Evolutionary conservation across 2,113 vertebrate species (phyloP), one percentile per base, ranked within the genome.

Genomic region (Synchiropus splendidus): DNA sequence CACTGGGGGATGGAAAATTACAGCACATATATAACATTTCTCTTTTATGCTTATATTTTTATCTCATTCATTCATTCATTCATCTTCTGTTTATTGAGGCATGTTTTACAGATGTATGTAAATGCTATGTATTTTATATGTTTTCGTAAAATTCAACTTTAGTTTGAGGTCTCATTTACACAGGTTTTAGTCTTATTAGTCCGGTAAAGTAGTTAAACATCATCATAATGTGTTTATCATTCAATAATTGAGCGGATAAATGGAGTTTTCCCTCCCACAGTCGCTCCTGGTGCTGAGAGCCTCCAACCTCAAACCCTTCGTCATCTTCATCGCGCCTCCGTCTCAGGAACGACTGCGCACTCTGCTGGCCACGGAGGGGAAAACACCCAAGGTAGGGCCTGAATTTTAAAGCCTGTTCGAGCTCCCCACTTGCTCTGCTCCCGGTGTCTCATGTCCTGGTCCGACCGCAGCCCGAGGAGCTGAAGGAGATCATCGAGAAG

Each of bases 241-340:
- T 31, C 32, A 8, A 5, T 27, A 27, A 27, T 5, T 27, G 21
- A 27, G 21, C 8, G 21, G 21, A 27, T 27, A 27, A 2, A 40
- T 45, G 1, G 12, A 5, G 12, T 51, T 45, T n/a, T 51, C 51
- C 31, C 21, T 50, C 18, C 30, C 5, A 68, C 59, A 98, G 94
- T 94, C 92, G 13, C 67, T 97, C 75, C 89, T 73, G 77, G 85
- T 88, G 13, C 66, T 97, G 17, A 88, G 92, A 31, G 90, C 90
- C 70, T 92, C 91, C 71, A 93, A 96, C 78, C 86, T 98, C 61
- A 98, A 98, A 75, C 94, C 94, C 36, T 98, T 89, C 55, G 88
- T 97, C 68, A 89, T 97, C 81, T 97, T 97, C 83, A 92, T 97
- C 58, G 90, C 90, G 18, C 91, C 91, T 36, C 91, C 92, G 67